Evolutionary conservation across 2,888 invertebrate genomes (phyloP), one percentile per base, ranked within the genome.

Genomic region (Melanophora roralis): DNA sequence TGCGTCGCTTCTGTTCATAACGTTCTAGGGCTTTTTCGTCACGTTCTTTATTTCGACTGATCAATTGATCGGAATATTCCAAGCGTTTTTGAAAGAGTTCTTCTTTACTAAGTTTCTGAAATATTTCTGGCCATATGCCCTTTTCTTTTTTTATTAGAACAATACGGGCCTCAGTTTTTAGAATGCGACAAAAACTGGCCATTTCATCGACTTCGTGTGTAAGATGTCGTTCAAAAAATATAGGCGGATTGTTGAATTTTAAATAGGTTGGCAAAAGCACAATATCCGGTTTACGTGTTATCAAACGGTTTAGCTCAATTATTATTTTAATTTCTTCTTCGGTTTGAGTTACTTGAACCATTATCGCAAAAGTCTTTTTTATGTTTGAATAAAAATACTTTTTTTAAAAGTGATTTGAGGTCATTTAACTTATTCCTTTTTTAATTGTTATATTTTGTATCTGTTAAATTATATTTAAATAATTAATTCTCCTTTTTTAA

Each of bases 191-290:
- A 27, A 85, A 88, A 71, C 89, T 89, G 67, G 87, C 84, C 67
- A 85, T 83, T 43, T 90, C 90, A 53, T 89, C 89, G 19, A 89
- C 86, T 77, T 89, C 89, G 16, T 89, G 85, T 5, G 84, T 83
- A 11, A 89, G 74, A 83, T 90, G 90, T 0, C 89, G 87, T 73
- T 89, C 89, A 69, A 89, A 89, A 68, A 89, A 89, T 77, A 89
- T 88, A 2, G 89, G 89, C 9, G 89, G 89, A 85, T 86, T 89
- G 72, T 89, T 89, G 49, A 89, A 89, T 72, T 89, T 89, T 0
- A 89, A 80, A 79, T 89, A 89, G 49, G 84, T 85, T 7, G 89
- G 87, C 38, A 89, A 76, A 2, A 90, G 82, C 1, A 89, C 87
- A 65, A 89, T 86, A 73, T 89, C 90, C 76, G 90, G 89, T 32